Conservation (phyloP, 2,797 vertebrate species). For the Myiotriccus ornatus region DNA sequence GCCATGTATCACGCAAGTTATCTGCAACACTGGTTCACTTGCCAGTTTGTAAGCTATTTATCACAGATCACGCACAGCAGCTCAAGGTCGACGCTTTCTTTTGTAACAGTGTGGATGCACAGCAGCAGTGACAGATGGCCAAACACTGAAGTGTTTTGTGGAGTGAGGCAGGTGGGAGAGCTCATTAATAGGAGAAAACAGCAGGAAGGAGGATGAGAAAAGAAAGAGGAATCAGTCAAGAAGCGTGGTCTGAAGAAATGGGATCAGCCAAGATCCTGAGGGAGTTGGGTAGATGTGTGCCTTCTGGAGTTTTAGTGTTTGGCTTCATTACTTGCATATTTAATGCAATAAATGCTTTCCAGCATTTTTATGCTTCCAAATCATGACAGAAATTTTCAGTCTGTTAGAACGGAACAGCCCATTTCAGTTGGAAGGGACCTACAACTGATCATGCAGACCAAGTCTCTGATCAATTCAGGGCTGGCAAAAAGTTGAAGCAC, state of each 20-base stretch:
- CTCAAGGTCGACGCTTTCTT: background rate
- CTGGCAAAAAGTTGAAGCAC: background rate
- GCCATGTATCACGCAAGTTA: background rate
- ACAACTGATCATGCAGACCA: background rate
- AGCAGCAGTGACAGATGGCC: slow-evolving; percentile 45
- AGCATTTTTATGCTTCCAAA: background rate
- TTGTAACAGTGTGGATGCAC: background rate
- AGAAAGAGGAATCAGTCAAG: background rate
- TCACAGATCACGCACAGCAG: background rate
- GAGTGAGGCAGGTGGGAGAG: slow-evolving; percentile 44
- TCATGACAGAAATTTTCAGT: background rate
- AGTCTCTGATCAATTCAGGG: background rate
- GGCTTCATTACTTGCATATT: background rate
- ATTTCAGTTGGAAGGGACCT: background rate
- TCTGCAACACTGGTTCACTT: background rate
- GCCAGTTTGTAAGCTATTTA: background rate
- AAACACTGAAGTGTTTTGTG: background rate
- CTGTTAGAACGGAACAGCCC: background rate
- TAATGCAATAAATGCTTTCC: background rate
- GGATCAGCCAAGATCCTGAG: background rate
- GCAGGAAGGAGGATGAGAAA: slow-evolving; percentile 34
- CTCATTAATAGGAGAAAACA: slow-evolving; percentile 47
- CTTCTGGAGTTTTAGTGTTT: background rate
- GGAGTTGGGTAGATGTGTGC: background rate
- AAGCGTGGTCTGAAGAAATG: background rate